Conservation (phyloP, 1,140 invertebrate genomes). For the Ganaspis sp. region DNA sequence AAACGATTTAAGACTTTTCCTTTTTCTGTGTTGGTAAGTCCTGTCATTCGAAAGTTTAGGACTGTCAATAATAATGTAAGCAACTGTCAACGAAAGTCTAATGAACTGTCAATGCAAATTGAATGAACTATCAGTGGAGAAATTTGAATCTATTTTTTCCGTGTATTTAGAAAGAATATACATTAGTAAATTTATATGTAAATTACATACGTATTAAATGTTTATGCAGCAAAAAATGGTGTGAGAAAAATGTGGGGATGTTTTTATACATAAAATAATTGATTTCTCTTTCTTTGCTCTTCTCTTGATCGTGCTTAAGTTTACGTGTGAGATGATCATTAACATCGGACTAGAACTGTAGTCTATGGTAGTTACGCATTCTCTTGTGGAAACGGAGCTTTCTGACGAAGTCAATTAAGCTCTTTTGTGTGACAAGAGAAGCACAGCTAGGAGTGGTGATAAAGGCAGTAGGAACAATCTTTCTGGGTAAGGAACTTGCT, state of each 20-base stretch:
- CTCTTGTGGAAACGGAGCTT: conserved; percentile 48
- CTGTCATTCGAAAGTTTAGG: too few relatives aligned
- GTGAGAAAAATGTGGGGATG: too few relatives aligned
- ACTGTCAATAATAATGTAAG: too few relatives aligned
- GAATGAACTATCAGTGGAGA: too few relatives aligned
- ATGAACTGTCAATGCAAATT: too few relatives aligned
- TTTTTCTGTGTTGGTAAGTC: too few relatives aligned
- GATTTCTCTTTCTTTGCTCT: conserved; percentile 3
- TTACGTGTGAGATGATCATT: conserved; percentile 25
- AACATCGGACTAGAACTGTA: not conserved
- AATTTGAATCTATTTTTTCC: too few relatives aligned
- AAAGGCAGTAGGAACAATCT: conserved; percentile 28
- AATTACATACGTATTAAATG: too few relatives aligned
- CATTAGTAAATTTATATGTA: too few relatives aligned
- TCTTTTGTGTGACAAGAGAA: conserved; percentile 55
- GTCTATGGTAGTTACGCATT: conserved; percentile 45
- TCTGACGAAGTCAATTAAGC: conserved; percentile 68
- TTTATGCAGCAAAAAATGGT: not conserved
- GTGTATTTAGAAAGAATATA: too few relatives aligned
- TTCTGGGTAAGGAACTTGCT: conserved; percentile 27
- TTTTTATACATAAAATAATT: not conserved
- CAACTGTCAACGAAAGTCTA: too few relatives aligned
- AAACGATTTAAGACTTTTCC: too few relatives aligned
- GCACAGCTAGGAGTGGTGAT: conserved; percentile 49
- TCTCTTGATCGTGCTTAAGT: conserved; percentile 23